These are phyloP conservation scores for Smittia sp. DNA, from an alignment of 2,888 invertebrate genomes.

Conservation along the genomic window DNA sequence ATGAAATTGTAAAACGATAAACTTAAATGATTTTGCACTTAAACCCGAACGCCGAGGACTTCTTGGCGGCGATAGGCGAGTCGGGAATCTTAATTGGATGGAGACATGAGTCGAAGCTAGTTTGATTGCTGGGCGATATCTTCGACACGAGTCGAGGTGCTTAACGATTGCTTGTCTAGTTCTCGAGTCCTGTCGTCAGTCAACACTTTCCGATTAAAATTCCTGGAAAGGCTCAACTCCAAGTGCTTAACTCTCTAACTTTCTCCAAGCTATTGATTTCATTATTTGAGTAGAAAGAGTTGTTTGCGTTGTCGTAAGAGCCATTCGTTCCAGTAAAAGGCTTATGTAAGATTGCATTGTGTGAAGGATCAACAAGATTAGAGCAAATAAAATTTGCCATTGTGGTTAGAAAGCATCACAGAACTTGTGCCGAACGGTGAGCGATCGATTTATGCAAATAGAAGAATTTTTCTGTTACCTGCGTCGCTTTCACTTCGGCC, in stretches of 20 bases:
- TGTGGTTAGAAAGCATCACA: conserved; percentile 25
- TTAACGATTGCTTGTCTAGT: too few relatives aligned
- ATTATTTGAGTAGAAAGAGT: conserved; percentile 18
- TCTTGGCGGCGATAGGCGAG: not conserved
- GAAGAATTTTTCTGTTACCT: not conserved
- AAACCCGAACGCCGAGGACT: not conserved
- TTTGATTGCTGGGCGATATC: not conserved
- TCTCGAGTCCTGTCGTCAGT: too few relatives aligned
- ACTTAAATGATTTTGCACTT: conserved; percentile 36
- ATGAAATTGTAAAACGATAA: conserved; percentile 40
- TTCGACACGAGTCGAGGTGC: too few relatives aligned
- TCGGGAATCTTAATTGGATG: conserved; percentile 14
- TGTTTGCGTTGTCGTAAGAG: not conserved
- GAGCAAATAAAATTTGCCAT: conserved; percentile 23
- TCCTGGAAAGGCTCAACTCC: not conserved
- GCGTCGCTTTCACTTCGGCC: conserved; percentile 17
- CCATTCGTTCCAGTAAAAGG: conserved; percentile 15
- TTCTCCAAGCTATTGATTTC: not conserved
- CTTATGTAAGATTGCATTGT: conserved; percentile 40
- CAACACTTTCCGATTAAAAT: too few relatives aligned
- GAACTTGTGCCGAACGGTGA: not conserved
- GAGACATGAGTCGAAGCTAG: conserved; percentile 25
- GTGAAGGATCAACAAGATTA: conserved; percentile 29
- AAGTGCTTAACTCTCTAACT: not conserved
- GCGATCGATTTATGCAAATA: conserved; percentile 12